Evolutionary conservation across 1,140 invertebrate genomes (phyloP), one percentile per base, ranked within the genome.

Genomic region (Drosophila kurseongensis): DNA sequence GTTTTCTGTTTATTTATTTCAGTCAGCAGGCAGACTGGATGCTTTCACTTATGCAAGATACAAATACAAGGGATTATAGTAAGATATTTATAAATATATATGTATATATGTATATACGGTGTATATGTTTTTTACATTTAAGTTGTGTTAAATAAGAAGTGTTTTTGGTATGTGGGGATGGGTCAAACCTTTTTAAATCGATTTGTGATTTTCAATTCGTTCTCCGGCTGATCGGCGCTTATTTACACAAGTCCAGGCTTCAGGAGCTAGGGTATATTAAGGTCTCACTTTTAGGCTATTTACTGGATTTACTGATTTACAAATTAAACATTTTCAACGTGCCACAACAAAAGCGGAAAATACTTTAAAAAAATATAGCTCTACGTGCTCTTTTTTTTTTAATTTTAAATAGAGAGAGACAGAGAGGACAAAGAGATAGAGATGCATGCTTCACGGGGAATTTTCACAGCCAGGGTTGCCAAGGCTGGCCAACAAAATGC

Each of bases 41-140:
- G 68, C 68, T 71, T 68, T 71, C 65, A 71, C 68, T 58, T 71
- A 71, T 71, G 68, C 68, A 71, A 71, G 56, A 71, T 71, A 71
- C 67, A 71, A 50, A 50, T 71, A 71, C 68, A 50, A 36, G 66
- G 52, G 68, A 71, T 71, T 71, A 71, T 71, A 71, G 65, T 71
- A 71, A 40, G 51, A 71, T 71, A 71, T 71, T 71, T 69, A 48
- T 69, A 48, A 41, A 27, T 44, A 57, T 56, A 47, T 57, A 18
- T 44, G 16, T 18, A 44, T 67, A 29, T 48, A 35, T 66, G 18
- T 48, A 35, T 44, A 58, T 58, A 23, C 35, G 18, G 38, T 44
- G 29, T 35, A 47, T 45, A 48, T 2, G 63, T 27, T 40, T 18
- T 59, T 32, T 36, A 18, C 18, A 45, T 47, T 52, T 9, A 7